Base-by-base conservation (phyloP, 2,797 vertebrate species). In the Loris lydekkerianus region DNA sequence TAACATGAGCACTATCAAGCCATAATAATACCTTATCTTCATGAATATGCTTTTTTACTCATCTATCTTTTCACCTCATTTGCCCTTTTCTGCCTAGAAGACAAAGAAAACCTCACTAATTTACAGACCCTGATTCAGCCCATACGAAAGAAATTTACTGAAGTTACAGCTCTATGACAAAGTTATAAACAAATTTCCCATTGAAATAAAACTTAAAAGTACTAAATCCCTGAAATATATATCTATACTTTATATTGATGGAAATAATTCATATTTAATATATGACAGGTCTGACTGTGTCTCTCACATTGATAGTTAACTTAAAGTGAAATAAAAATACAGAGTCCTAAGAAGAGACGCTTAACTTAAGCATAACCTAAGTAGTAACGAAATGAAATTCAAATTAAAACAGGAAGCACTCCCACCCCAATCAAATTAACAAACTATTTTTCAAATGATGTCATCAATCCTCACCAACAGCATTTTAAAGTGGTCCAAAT, bases 1-100 rank as follows among this genome's bases (percentile, higher is more conserved):
- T 96, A 97, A 85, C 56, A 34, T 95, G 93, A 96, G 91, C 83
- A 86, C 61, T 96, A 95, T 96, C 88, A 89, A 91, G 91, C 34
- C 25, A 95, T 97, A 89, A 95, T 95, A 89, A 95, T 96, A 77
- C 84, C 83, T 93, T 95, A 81, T 84, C 72, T 92, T 81, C 82
- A 61, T 88, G 81, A 93, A 86, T 84, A 58, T 91, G 18, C 76
- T 91, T 96, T 94, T 73, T 58, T 7, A 77, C 31, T 89, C 82
- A 96, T 86, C 83, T 93, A 5, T 80, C 78, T 86, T 94, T 92
- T 96, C 81, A 96, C 63, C 76, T 77, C 29, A 86, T 18, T 83
- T 87, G 89, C 56, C 92, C 70, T 92, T 94, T 85, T 94, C 73
- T 94, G 85, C 31, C 72, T 87, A 56, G 4, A 17, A 29, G 13